phyloP scores from a whole-genome alignment of 2,797 vertebrate genomes.

The Lerista edwardsae region DNA sequence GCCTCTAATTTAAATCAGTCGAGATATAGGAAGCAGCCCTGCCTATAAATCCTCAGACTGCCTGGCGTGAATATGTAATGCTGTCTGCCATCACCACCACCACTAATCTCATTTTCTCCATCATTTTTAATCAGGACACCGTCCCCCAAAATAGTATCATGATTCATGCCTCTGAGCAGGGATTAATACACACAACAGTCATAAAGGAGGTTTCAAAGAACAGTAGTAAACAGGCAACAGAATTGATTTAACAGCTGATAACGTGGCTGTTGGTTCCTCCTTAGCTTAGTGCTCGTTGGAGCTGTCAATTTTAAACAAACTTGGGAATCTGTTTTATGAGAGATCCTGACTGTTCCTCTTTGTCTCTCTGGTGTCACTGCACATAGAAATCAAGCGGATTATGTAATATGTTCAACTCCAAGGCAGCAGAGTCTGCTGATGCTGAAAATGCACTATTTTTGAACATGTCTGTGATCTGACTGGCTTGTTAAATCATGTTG shows the following conservation, averaged over 20 bases:
- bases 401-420: slow-evolving; percentile 36
- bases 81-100: slow-evolving; percentile 58
- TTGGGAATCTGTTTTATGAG: slow-evolving; percentile 29
- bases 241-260: slow-evolving; percentile 51
- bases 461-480: neutral
- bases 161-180: slow-evolving; percentile 44
- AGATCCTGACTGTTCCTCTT: slow-evolving; percentile 33
- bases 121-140: slow-evolving; percentile 46
- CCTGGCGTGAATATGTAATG: slow-evolving; percentile 59
- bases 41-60: slow-evolving; percentile 19
- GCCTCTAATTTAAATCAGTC: slow-evolving; percentile 55
- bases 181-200: slow-evolving; percentile 50
- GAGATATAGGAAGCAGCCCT: neutral
- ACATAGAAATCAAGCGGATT: slow-evolving; percentile 48
- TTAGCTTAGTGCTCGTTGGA: slow-evolving; percentile 53
- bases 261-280: slow-evolving; percentile 19
- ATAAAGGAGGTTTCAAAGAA: slow-evolving; percentile 43
- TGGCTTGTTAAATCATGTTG: neutral
- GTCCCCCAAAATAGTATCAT: slow-evolving; percentile 61
- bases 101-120: slow-evolving; percentile 57
- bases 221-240: slow-evolving; percentile 18
- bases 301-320: slow-evolving; percentile 33
- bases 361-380: slow-evolving; percentile 51
- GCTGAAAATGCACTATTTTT: slow-evolving; percentile 36
- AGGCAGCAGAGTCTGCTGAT: slow-evolving; percentile 35